Evolutionary conservation across 2,888 invertebrate species (phyloP).

Genomic region (Seira sanloemensis): DNA sequence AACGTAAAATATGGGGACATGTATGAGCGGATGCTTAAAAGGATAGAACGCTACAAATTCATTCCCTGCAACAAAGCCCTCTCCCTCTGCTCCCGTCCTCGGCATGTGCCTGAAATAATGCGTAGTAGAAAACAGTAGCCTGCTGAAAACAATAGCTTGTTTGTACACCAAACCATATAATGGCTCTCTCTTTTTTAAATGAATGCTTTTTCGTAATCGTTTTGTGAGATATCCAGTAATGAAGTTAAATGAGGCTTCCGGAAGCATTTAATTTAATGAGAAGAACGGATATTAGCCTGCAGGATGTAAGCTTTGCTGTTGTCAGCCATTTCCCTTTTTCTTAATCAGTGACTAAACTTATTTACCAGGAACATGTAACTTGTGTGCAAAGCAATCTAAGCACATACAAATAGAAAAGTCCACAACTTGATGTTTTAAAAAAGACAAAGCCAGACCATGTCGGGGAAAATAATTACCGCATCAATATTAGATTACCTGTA

Average conservation of each 20-base stretch:
- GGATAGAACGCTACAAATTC: no score
- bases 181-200: neutral
- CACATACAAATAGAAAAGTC: no score
- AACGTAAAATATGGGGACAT: neutral
- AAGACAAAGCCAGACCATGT: no score
- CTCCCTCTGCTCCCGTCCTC: no score
- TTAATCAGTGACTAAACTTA: no score
- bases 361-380: no score
- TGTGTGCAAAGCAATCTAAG: no score
- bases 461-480: no score
- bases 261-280: constrained; percentile 41
- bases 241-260: constrained; percentile 52
- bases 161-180: constrained; percentile 4
- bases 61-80: no score
- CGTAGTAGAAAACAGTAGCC: neutral
- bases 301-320: constrained; percentile 22
- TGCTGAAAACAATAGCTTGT: constrained; percentile 10
- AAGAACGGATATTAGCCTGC: constrained; percentile 16
- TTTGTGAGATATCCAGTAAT: constrained; percentile 25
- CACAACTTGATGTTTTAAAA: no score
- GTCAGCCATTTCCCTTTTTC: constrained; percentile 21
- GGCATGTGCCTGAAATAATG: no score
- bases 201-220: neutral
- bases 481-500: no score
- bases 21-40: neutral